phyloP scores from a whole-genome alignment of 2,888 invertebrate species.

The Lithophane semibrunnea region DNA sequence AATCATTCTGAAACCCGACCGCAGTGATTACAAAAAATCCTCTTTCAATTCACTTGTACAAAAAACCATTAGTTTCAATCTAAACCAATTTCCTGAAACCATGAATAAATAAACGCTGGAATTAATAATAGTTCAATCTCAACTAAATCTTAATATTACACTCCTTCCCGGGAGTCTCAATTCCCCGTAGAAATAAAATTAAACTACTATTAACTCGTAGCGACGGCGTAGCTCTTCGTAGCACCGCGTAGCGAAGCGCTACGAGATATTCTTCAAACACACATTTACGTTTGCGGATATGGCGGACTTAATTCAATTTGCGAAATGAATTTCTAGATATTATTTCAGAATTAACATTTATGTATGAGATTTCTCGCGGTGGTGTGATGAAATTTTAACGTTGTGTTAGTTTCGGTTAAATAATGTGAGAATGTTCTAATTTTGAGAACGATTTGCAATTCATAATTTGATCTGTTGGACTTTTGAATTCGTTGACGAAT shows the following conservation, averaged over 20 bases:
- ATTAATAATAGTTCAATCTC: constrained; percentile 28
- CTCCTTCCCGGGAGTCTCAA: constrained; percentile 26
- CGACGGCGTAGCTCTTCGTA: constrained; percentile 60
- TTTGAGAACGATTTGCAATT: constrained; percentile 3
- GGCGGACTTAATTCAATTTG: constrained; percentile 61
- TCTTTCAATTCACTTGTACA: neutral
- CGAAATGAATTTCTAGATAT: constrained; percentile 50
- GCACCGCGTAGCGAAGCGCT: constrained; percentile 61
- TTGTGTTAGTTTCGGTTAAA: constrained; percentile 12
- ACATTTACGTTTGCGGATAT: constrained; percentile 64
- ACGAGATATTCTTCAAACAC: constrained; percentile 66
- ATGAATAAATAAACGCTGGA: constrained; percentile 35
- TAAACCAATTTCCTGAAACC: constrained; percentile 20
- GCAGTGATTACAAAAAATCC: neutral
- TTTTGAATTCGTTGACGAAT: accelerated
- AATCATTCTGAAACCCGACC: neutral
- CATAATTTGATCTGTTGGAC: neutral
- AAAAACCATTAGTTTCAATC: constrained; percentile 12
- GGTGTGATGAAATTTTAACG: constrained; percentile 39
- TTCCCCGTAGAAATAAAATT: constrained; percentile 61
- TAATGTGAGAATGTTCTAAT: constrained; percentile 14
- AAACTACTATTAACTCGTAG: constrained; percentile 65
- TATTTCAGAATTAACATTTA: constrained; percentile 53
- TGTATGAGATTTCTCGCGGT: constrained; percentile 26
- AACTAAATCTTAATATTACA: constrained; percentile 46